phyloP scores from a whole-genome alignment of 2,113 vertebrate genomes.

The Actinemys pallida region DNA sequence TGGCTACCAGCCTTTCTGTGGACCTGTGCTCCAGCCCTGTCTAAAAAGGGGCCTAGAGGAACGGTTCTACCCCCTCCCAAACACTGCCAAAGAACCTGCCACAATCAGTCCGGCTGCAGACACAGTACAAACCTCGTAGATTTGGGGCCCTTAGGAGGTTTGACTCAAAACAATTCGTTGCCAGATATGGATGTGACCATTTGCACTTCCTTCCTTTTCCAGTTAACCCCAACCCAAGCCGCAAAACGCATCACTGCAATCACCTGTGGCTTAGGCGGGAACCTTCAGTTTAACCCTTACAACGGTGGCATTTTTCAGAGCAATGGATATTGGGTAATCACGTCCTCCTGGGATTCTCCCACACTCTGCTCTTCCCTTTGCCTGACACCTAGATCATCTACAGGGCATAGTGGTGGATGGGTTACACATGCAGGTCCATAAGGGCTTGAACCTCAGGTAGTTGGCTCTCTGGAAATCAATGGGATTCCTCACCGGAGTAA shows the following conservation, averaged over 20 bases:
- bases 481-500: too few relatives aligned
- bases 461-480: too few relatives aligned
- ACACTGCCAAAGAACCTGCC: neutral
- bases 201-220: too few relatives aligned
- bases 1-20: neutral
- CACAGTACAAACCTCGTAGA: neutral
- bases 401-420: too few relatives aligned
- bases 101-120: neutral
- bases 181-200: neutral
- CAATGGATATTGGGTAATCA: too few relatives aligned
- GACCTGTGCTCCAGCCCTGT: neutral
- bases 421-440: too few relatives aligned
- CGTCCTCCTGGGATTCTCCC: neutral
- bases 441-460: too few relatives aligned
- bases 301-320: too few relatives aligned
- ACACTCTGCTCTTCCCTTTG: neutral
- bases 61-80: too few relatives aligned
- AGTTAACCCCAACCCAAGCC: neutral
- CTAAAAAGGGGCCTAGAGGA: neutral
- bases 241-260: neutral
- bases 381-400: too few relatives aligned
- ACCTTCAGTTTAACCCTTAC: neutral
- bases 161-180: neutral
- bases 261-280: neutral
- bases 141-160: neutral